Evolutionary conservation across 1,140 invertebrate genomes (phyloP), one percentile per base, ranked within the genome.

Genomic region (Xylocopa sonorina): DNA sequence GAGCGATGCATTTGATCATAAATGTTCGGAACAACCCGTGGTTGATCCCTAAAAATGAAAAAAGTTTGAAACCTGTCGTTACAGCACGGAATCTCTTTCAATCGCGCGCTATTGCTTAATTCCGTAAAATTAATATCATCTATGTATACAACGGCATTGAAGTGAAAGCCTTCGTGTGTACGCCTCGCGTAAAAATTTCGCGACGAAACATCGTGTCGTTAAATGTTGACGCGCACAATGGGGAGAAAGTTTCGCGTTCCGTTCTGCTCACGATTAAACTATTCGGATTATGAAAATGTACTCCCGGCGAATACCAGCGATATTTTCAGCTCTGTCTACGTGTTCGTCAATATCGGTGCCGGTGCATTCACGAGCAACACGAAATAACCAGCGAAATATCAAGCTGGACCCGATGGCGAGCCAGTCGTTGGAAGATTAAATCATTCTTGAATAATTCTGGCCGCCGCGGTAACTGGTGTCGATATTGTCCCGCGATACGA

Each of bases 1-100:
- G 50, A 86, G 71, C 68, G 58, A 75, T 75, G 80, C 55, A 50
- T 55, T 48, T 69, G 27, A 50, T 78, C 51, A 43, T 34, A 78
- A 83, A 83, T 27, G 29, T 51, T 46, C 32, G 24, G 14, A 32
- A 34, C 60, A 78, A 83, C 67, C 57, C 53, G 32, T n/a, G 63
- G 50, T 82, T 86, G 71, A 86, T 85, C 84, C 68, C 66, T 41
- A 72, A 67, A 80, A 82, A 85, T 86, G 48, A 80, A 85, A 86
- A 82, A 86, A 86, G 53, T 86, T 86, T 76, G 12, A 46, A 73
- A 38, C 34, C 32, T 27, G 18, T 32, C 38, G 64, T n/a, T n/a
- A 48, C 64, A 69, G 4, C 69, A 9, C 43, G 41, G 50, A 71
- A 62, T 53, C 6, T 3, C 24, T 48, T 29, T 51, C 9, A 32